Base-by-base conservation (phyloP, 2,797 vertebrate genomes). In the Fistularia tabacaria region DNA sequence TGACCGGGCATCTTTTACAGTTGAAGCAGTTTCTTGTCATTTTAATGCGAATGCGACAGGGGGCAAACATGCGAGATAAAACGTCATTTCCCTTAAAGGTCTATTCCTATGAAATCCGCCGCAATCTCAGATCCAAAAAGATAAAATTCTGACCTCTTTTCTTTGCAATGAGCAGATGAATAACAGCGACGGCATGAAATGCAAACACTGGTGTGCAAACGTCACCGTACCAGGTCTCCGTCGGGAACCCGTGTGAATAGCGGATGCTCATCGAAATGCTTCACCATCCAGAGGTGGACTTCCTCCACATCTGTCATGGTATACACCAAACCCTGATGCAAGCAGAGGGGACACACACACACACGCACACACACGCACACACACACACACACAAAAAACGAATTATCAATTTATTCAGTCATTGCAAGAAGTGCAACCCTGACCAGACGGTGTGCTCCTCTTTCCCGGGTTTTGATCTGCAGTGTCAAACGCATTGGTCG, bases 231-330 rank as follows among this genome's bases (percentile, higher is more conserved):
- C 92, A 97, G 87, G 7, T 95, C 86, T 13, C 90, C 91, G 14
- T 92, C 80, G 0, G 88, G 57, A 48, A 94, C 93, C 3, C 82
- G 86, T 57, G 85, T 73, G 68, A 96, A 97, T 44, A 97, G 87
- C 0, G 93, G 93, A 77, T 97, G 95, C 64, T 92, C 91, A 12
- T 79, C 89, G 64, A 97, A 96, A 69, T 96, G 94, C 64, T 89
- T 92, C 54, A 93, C 91, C 88, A 97, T 97, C 94, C 95, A 97
- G 13, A 89, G 44, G 49, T 96, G 93, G 1, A 96, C 90, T 56
- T 97, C 95, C 67, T 92, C 89, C 66, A 97, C 94, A 57, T 97
- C 95, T 0, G 94, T 96, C 57, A 92, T 92, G 46, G 94, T 96
- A 46, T 97, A 97, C 1, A 97, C 93, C 80, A 95, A 85, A 46